Evolutionary conservation across 2,888 invertebrate genomes (phyloP).

Genomic region (Macrosoma leucophasiata): DNA sequence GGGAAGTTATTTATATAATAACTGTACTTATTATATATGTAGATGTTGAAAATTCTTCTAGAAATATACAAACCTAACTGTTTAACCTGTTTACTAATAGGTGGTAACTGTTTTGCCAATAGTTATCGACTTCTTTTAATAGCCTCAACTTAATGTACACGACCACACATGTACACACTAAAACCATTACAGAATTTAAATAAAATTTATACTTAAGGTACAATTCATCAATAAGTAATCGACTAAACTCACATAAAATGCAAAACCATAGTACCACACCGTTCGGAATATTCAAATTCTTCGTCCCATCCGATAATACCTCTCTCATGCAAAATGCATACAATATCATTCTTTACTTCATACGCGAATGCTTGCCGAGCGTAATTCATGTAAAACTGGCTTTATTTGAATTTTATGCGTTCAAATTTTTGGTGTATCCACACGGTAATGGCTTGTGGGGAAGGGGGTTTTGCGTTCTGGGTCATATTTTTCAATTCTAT

Average conservation of each 20-base stretch:
- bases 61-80: too few relatives aligned
- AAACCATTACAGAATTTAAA: too few relatives aligned
- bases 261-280: constrained; percentile 32
- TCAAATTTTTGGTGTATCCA: constrained; percentile 47
- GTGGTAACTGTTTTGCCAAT: too few relatives aligned
- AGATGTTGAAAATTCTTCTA: too few relatives aligned
- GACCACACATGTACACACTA: too few relatives aligned
- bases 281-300: constrained; percentile 67
- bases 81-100: too few relatives aligned
- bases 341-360: constrained; percentile 71
- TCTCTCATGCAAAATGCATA: constrained; percentile 72
- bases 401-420: constrained; percentile 68
- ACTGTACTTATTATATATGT: too few relatives aligned
- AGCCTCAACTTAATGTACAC: too few relatives aligned
- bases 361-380: constrained; percentile 55
- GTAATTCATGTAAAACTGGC: constrained; percentile 71
- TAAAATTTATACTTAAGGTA: too few relatives aligned
- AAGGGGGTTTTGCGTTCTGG: constrained; percentile 1
- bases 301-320: constrained; percentile 67
- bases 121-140: too few relatives aligned
- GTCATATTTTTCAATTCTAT: constrained; percentile 7
- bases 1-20: too few relatives aligned
- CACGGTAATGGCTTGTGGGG: constrained; percentile 13
- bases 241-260: constrained; percentile 9
- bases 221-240: too few relatives aligned